Conservation (phyloP, 2,113 vertebrate species). For the Dicaeum eximium region DNA sequence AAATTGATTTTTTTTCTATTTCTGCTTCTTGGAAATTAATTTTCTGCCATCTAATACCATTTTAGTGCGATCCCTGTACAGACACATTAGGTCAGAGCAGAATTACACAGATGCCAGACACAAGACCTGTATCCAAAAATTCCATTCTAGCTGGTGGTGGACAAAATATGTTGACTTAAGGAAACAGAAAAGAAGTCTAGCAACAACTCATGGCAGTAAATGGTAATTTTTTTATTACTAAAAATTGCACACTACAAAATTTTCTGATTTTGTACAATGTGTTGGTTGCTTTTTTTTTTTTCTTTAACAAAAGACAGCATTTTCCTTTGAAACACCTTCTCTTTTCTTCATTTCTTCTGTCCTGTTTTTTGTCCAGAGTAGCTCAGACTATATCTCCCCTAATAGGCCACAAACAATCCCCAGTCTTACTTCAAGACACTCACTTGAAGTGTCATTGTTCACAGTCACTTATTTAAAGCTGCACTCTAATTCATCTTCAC, state of each 20-base stretch:
- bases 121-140: background rate
- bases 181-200: background rate
- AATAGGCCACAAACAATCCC: background rate
- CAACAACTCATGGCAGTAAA: background rate
- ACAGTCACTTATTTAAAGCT: background rate
- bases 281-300: background rate
- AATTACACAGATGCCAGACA: slow-evolving; percentile 10
- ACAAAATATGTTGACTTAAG: background rate
- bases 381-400: background rate
- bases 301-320: background rate
- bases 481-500: background rate
- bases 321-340: background rate
- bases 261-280: background rate
- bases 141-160: background rate
- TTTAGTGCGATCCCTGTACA: background rate
- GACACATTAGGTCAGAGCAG: background rate
- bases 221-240: background rate
- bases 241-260: background rate
- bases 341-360: background rate
- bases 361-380: background rate
- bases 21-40: slow-evolving; percentile 33
- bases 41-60: slow-evolving; percentile 10
- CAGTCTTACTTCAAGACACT: background rate
- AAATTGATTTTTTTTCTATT: slow-evolving; percentile 43
- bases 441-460: background rate